Evolutionary conservation across 2,888 invertebrate species (phyloP).

Genomic region (Drosophila atripex): DNA sequence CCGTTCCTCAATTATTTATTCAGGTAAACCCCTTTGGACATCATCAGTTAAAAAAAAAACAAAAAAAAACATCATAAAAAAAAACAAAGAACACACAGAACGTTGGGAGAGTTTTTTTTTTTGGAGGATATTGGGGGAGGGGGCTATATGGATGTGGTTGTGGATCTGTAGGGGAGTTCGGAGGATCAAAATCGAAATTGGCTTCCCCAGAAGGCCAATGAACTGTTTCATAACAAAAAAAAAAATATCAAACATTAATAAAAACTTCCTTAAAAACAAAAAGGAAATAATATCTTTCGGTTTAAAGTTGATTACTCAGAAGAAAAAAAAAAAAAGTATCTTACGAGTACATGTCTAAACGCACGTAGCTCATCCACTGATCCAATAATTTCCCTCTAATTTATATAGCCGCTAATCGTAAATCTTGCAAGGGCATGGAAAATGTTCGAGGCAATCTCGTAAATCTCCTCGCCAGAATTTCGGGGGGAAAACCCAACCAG

Average conservation of each 20-base stretch:
- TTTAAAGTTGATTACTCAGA: background rate
- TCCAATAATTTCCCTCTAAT: constrained; percentile 7
- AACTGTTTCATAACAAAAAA: background rate
- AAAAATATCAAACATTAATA: too few relatives aligned
- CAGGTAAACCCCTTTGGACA: constrained; percentile 71
- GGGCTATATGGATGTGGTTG: constrained; percentile 1
- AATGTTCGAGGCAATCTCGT: constrained; percentile 10
- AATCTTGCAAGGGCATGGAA: constrained; percentile 27
- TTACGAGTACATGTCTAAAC: background rate
- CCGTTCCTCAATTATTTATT: constrained; percentile 58
- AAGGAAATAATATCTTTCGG: constrained; percentile 3
- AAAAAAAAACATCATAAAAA: background rate
- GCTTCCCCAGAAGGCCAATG: constrained; percentile 10
- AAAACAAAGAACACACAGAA: constrained; percentile 18
- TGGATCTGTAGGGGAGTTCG: background rate
- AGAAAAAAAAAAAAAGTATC: background rate
- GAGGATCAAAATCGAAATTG: constrained; percentile 9
- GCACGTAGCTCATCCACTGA: constrained; percentile 8
- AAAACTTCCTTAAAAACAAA: background rate
- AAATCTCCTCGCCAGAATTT: constrained; percentile 6
- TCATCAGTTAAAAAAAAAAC: constrained; percentile 26
- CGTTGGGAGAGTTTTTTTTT: constrained; percentile 1
- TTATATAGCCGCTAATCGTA: constrained; percentile 13
- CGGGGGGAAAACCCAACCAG: constrained; percentile 3
- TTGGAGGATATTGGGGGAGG: constrained; percentile 1